Conservation (phyloP, 1,140 invertebrate species). For the Temnothorax curvispinosus region DNA sequence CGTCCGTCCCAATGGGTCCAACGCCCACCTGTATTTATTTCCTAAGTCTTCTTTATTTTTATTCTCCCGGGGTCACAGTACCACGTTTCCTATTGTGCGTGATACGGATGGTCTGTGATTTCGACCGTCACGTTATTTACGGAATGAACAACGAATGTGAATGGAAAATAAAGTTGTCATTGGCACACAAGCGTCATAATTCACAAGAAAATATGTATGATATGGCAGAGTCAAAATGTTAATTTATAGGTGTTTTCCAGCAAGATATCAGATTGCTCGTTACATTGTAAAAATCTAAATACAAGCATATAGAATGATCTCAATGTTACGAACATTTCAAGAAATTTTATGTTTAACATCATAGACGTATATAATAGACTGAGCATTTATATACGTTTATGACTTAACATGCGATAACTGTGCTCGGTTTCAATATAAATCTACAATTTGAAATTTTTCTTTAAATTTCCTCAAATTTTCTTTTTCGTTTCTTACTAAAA, state of each 20-base stretch:
- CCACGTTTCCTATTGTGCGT: background rate
- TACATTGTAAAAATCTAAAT: background rate
- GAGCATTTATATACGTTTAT: too few species aligned
- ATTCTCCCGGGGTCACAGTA: background rate
- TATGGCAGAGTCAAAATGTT: background rate
- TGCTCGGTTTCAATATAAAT: background rate
- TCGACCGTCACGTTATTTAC: background rate
- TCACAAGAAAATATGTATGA: background rate
- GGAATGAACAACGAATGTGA: conserved; percentile 13
- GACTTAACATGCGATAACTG: background rate
- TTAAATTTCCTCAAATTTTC: too few species aligned
- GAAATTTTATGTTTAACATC: background rate
- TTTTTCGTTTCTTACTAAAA: background rate
- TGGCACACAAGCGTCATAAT: background rate
- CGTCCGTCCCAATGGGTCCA: conserved; percentile 26
- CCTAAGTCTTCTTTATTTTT: background rate
- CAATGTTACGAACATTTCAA: background rate
- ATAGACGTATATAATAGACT: too few species aligned
- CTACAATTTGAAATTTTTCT: background rate
- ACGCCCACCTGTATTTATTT: conserved; percentile 13
- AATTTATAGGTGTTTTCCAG: background rate
- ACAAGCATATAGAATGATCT: background rate
- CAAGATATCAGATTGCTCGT: background rate
- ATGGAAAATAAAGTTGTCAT: background rate
- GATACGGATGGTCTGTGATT: background rate